phyloP scores from a whole-genome alignment of 2,888 invertebrate genomes.

The Andrena fulva region DNA sequence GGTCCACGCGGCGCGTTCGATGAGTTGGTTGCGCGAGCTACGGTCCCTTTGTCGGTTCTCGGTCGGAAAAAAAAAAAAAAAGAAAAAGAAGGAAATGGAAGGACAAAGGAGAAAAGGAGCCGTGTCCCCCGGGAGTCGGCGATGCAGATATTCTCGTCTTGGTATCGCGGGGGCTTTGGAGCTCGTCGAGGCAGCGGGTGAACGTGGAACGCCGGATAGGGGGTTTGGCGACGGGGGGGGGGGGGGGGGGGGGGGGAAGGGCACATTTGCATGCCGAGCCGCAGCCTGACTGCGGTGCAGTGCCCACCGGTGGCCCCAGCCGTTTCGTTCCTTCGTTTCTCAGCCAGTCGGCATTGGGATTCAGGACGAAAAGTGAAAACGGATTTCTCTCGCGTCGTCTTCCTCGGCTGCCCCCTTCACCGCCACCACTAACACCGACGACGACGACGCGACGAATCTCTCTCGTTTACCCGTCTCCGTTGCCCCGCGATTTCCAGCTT shows the following conservation, averaged over 20 bases:
- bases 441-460: slow-evolving; percentile 62
- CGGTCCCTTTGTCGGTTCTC: too few relatives aligned
- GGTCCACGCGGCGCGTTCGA: too few relatives aligned
- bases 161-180: slow-evolving; percentile 20
- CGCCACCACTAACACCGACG: neutral
- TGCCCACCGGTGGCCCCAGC: slow-evolving; percentile 59
- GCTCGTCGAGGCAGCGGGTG: slow-evolving; percentile 39
- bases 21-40: too few relatives aligned
- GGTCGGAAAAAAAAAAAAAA: too few relatives aligned
- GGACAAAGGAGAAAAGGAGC: slow-evolving; percentile 48
- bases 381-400: slow-evolving; percentile 70
- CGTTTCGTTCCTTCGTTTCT: slow-evolving; percentile 14
- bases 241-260: slow-evolving; percentile 67
- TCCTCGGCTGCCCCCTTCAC: slow-evolving; percentile 25
- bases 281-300: slow-evolving; percentile 69
- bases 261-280: slow-evolving; percentile 68
- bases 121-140: slow-evolving; percentile 42
- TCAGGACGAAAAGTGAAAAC: slow-evolving; percentile 77
- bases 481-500: slow-evolving; percentile 20
- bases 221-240: slow-evolving; percentile 70
- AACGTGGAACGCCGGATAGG: slow-evolving; percentile 54
- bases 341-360: slow-evolving; percentile 71
- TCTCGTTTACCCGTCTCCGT: slow-evolving; percentile 41
- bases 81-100: too few relatives aligned
- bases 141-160: slow-evolving; percentile 43